These are phyloP conservation scores for Ptychadena robeensis DNA, from an alignment of 2,797 vertebrate species.

Conservation along the genomic window DNA sequence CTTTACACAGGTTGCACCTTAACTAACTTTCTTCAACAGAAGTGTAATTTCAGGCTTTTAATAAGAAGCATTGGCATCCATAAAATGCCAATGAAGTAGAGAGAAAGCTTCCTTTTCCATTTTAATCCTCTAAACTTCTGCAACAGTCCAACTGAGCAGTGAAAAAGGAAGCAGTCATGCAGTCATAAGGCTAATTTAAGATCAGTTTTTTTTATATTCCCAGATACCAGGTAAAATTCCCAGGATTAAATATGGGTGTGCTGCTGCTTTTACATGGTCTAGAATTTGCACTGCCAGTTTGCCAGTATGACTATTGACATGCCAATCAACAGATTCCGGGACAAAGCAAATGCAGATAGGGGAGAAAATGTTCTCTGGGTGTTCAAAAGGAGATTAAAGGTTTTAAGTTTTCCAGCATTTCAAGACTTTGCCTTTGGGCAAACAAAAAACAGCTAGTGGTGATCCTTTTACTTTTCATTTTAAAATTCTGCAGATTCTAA, in stretches of 20 bases:
- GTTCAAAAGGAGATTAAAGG: slow-evolving; percentile 38
- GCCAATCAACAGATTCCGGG: slow-evolving; percentile 16
- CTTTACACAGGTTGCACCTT: background rate
- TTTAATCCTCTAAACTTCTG: background rate
- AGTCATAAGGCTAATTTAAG: background rate
- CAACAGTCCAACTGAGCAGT: too few relatives aligned
- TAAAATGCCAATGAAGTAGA: background rate
- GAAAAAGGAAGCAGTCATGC: background rate
- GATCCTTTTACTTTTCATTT: slow-evolving; percentile 45
- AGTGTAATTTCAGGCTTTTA: background rate
- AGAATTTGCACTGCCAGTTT: background rate
- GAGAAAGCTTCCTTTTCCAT: background rate
- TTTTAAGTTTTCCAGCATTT: slow-evolving; percentile 29
- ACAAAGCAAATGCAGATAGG: slow-evolving; percentile 40
- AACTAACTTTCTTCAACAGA: background rate
- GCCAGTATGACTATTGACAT: slow-evolving; percentile 24
- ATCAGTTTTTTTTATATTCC: background rate
- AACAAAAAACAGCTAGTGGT: slow-evolving; percentile 31
- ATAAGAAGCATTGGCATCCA: background rate
- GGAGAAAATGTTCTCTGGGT: slow-evolving; percentile 12
- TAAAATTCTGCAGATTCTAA: slow-evolving; percentile 38
- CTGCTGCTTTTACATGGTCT: background rate
- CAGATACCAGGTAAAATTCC: background rate
- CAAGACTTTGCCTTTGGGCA: slow-evolving; percentile 44
- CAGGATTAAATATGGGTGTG: slow-evolving; percentile 4